Evolutionary conservation across 2,113 vertebrate genomes (phyloP).

Genomic region (Romanogobio albipinnatus): DNA sequence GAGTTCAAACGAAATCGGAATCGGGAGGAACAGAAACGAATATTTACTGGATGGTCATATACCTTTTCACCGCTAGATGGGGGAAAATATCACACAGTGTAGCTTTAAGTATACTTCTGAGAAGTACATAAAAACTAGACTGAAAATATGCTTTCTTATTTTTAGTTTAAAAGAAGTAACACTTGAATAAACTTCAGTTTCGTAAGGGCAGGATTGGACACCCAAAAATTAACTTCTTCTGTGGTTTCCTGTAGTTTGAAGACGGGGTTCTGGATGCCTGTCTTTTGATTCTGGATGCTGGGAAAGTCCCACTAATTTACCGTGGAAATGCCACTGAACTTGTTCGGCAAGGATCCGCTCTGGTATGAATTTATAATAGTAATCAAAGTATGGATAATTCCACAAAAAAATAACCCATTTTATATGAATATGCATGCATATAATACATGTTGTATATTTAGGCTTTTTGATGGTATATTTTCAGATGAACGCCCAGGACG

Average conservation of each 20-base stretch:
- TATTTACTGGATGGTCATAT: too few species aligned
- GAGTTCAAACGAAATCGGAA: too few species aligned
- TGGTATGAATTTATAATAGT: slow-evolving; percentile 75
- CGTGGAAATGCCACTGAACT: slow-evolving; percentile 82
- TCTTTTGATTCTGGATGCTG: slow-evolving; percentile 81
- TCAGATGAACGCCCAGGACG: slow-evolving; percentile 88
- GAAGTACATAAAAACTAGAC: too few species aligned
- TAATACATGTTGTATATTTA: too few species aligned
- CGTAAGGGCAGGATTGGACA: neutral
- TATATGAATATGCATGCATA: neutral
- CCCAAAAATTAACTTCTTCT: neutral
- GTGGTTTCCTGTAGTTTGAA: slow-evolving; percentile 81
- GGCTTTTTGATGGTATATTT: neutral
- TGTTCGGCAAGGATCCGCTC: slow-evolving; percentile 82
- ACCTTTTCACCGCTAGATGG: too few species aligned
- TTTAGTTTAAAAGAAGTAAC: too few species aligned
- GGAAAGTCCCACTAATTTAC: slow-evolving; percentile 80
- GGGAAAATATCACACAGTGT: too few species aligned
- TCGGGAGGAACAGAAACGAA: too few species aligned
- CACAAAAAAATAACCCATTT: neutral
- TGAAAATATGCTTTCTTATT: too few species aligned
- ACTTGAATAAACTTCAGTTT: too few species aligned
- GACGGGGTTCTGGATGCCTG: slow-evolving; percentile 85
- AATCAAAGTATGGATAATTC: neutral
- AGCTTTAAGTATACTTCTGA: too few species aligned